Percentiles rank a stretch among this genome's conserved stretches.
These are phyloP conservation scores for Drosophila nikananu DNA, from an alignment of 1,140 invertebrate genomes.

Conservation along the genomic window DNA sequence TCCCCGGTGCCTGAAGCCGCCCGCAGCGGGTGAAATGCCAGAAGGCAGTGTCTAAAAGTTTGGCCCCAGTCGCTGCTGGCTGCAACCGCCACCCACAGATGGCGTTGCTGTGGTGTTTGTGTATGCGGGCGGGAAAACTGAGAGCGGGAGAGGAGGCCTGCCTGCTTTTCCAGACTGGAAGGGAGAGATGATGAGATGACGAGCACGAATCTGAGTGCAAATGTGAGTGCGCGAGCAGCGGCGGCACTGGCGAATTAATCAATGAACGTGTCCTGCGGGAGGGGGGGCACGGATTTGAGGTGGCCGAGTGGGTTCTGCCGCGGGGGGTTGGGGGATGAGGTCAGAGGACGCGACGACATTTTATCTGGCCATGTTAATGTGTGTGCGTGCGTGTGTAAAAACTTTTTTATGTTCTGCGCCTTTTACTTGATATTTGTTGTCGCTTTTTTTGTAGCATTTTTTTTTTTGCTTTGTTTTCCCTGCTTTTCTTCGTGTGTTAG, in stretches of 20 bases:
- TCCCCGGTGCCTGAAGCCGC: background rate
- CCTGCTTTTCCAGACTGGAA: slow-evolving; percentile 50
- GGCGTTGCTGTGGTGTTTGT: slow-evolving; percentile 35
- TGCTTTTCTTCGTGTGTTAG: slow-evolving; percentile 6
- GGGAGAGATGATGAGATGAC: slow-evolving; percentile 47
- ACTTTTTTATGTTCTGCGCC: slow-evolving; percentile 52
- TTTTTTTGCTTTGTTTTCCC: slow-evolving; percentile 15
- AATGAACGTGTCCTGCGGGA: slow-evolving; percentile 77
- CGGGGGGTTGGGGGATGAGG: slow-evolving; percentile 27
- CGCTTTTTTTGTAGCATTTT: slow-evolving; percentile 24
- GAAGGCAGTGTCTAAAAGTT: slow-evolving; percentile 32
- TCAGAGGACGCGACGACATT: slow-evolving; percentile 50
- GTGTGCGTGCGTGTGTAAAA: slow-evolving; percentile 41
- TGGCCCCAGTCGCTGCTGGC: slow-evolving; percentile 1
- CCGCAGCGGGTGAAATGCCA: slow-evolving; percentile 33
- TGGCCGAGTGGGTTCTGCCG: background rate
- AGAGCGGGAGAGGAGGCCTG: slow-evolving; percentile 23
- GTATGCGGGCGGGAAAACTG: slow-evolving; percentile 10
- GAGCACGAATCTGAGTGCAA: slow-evolving; percentile 57
- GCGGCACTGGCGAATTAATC: slow-evolving; percentile 68
- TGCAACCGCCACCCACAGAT: slow-evolving; percentile 36
- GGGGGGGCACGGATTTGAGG: background rate
- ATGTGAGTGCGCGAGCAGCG: slow-evolving; percentile 56
- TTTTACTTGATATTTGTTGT: slow-evolving; percentile 44
- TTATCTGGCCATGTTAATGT: slow-evolving; percentile 40